Percentiles rank a stretch among this genome's conserved stretches.
These are phyloP conservation scores for Eupithecia abbreviata DNA, from an alignment of 2,888 invertebrate species.

Conservation along the genomic window DNA sequence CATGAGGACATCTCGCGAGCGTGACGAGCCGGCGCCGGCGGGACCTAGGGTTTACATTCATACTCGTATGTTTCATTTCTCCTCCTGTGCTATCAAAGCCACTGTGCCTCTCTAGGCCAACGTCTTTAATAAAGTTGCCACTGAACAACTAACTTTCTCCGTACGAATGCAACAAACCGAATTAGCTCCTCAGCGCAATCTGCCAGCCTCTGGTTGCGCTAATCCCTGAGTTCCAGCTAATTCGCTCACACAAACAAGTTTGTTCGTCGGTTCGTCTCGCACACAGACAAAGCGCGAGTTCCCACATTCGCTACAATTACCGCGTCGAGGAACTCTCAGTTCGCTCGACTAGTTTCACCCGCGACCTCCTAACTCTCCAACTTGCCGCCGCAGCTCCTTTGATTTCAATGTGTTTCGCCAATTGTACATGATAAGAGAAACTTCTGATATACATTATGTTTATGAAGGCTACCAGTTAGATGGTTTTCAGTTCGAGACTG, in stretches of 20 bases:
- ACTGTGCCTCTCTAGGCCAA: neutral
- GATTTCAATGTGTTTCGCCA: slow-evolving; percentile 5
- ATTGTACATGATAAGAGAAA: neutral
- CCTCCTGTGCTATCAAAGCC: neutral
- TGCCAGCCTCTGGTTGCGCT: neutral
- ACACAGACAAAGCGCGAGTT: neutral
- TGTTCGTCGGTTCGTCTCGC: neutral
- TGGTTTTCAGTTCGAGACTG: neutral
- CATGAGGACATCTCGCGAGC: neutral
- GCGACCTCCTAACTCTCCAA: neutral
- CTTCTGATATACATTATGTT: neutral
- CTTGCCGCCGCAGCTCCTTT: slow-evolving; percentile 10
- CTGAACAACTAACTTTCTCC: neutral
- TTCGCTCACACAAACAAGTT: slow-evolving; percentile 6
- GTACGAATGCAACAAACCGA: neutral
- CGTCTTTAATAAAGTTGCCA: neutral
- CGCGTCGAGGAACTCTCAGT: neutral
- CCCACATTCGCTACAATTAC: slow-evolving; percentile 20
- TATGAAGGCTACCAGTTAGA: neutral
- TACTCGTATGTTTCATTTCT: neutral
- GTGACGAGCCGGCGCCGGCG: neutral
- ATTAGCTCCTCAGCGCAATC: neutral
- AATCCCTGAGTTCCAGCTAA: slow-evolving; percentile 11
- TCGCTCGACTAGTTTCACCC: neutral
- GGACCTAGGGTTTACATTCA: neutral